These are phyloP conservation scores for Nymphalis polychloros DNA, from an alignment of 2,888 invertebrate genomes.

Conservation along the genomic window DNA sequence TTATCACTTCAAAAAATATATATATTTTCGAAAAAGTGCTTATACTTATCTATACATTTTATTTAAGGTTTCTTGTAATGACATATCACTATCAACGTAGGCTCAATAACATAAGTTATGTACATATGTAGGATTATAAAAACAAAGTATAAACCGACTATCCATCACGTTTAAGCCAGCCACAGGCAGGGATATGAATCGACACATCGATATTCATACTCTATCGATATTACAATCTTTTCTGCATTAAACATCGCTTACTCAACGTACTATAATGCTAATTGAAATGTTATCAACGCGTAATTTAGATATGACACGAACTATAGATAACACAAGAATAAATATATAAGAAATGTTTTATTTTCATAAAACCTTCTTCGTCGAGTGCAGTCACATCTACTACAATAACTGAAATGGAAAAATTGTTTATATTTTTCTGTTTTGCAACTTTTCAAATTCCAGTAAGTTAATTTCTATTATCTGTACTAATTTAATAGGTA, in stretches of 20 bases:
- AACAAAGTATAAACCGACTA: no score
- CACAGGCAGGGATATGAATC: no score
- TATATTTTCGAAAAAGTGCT: no score
- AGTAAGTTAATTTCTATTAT: constrained; percentile 11
- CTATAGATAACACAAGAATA: constrained; percentile 30
- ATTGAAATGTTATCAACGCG: neutral
- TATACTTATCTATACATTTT: no score
- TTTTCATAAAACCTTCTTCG: neutral
- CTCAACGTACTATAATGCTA: neutral
- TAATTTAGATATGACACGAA: constrained; percentile 38
- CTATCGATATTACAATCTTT: neutral
- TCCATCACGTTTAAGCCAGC: no score
- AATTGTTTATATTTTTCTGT: neutral
- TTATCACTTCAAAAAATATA: no score
- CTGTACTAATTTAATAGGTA: neutral
- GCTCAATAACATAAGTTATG: no score
- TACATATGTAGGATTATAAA: no score
- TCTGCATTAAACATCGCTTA: neutral
- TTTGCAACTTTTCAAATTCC: neutral
- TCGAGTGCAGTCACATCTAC: neutral
- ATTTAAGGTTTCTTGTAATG: no score
- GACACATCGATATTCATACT: no score
- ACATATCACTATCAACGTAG: no score
- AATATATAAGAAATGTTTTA: constrained; percentile 16
- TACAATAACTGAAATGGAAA: neutral